These are phyloP conservation scores for Psylliodes chrysocephalus DNA, from an alignment of 2,888 invertebrate genomes.

Conservation along the genomic window DNA sequence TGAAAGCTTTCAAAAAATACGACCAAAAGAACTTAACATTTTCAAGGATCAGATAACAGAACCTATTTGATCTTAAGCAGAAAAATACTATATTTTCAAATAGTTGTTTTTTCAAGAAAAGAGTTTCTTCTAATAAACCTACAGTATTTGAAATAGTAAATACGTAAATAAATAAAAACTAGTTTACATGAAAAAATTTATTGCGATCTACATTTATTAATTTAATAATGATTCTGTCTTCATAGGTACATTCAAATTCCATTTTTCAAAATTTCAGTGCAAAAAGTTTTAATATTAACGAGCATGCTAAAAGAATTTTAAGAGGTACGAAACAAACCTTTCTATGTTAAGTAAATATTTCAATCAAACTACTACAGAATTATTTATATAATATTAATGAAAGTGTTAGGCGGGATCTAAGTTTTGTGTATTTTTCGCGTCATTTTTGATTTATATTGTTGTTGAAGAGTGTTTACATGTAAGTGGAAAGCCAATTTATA, in stretches of 20 bases:
- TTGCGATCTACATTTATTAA: too few relatives aligned
- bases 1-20: too few relatives aligned
- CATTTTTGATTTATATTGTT: background rate
- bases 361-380: background rate
- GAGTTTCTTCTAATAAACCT: too few relatives aligned
- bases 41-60: too few relatives aligned
- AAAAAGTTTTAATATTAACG: slow-evolving; percentile 11
- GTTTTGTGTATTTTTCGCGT: background rate
- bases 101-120: too few relatives aligned
- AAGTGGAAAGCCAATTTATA: background rate
- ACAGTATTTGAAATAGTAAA: too few relatives aligned
- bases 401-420: background rate
- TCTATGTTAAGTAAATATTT: background rate
- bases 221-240: background rate
- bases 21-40: too few relatives aligned
- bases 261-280: slow-evolving; percentile 20
- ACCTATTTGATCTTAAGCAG: too few relatives aligned
- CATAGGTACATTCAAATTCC: slow-evolving; percentile 9
- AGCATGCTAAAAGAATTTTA: slow-evolving; percentile 19
- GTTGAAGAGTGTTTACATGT: background rate
- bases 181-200: too few relatives aligned
- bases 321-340: slow-evolving; percentile 16
- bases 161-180: too few relatives aligned
- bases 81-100: too few relatives aligned
- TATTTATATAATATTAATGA: background rate